These are phyloP conservation scores for Zaprionus inermis DNA, from an alignment of 1,140 invertebrate genomes.

Conservation along the genomic window DNA sequence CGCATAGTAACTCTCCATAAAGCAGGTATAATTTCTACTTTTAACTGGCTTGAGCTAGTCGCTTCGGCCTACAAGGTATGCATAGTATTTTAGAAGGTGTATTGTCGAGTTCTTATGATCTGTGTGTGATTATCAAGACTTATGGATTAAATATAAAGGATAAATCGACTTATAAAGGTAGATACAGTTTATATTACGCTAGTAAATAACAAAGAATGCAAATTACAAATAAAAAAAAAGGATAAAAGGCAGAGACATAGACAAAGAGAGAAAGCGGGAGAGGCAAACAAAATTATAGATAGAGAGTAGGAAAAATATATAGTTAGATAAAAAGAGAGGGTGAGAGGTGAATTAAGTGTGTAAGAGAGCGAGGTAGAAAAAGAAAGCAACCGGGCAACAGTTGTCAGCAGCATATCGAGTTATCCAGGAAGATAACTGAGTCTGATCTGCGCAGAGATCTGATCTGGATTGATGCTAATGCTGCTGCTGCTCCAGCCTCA, in stretches of 20 bases:
- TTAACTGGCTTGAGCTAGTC: no score
- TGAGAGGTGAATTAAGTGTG: constrained; percentile 8
- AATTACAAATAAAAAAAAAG: background rate
- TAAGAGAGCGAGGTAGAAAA: constrained; percentile 19
- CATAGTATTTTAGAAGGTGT: no score
- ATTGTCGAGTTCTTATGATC: background rate
- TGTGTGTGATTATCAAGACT: background rate
- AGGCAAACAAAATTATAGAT: constrained; percentile 6
- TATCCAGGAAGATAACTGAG: background rate
- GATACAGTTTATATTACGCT: background rate
- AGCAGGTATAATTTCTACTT: no score
- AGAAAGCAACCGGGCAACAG: constrained; percentile 30
- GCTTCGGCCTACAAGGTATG: no score
- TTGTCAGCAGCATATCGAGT: constrained; percentile 23
- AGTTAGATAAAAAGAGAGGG: constrained; percentile 22
- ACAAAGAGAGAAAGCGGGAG: background rate
- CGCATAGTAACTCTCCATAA: no score
- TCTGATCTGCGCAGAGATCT: constrained; percentile 12
- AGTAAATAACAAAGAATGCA: background rate
- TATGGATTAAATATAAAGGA: background rate
- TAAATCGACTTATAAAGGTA: background rate
- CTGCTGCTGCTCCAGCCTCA: background rate
- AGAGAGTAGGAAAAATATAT: constrained; percentile 16
- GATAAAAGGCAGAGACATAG: background rate
- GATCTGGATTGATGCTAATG: background rate